Evolutionary conservation across 2,888 invertebrate genomes (phyloP).

Genomic region (Ormyrus pomaceus): DNA sequence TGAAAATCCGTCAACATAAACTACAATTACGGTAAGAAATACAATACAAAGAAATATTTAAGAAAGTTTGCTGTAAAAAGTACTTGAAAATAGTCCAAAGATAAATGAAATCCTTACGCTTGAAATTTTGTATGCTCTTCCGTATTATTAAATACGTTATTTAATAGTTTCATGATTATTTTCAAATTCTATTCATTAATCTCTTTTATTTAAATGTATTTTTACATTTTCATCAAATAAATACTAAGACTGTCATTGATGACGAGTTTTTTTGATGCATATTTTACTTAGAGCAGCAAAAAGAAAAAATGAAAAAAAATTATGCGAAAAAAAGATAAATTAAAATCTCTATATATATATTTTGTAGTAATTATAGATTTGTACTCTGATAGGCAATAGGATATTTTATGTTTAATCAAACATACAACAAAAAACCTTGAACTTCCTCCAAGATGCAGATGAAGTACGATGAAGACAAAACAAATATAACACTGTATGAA

Average conservation of each 20-base stretch:
- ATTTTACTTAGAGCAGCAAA: slow-evolving; percentile 45
- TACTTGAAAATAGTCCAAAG: slow-evolving; percentile 36
- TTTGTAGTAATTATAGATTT: slow-evolving; percentile 61
- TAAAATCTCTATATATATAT: slow-evolving; percentile 55
- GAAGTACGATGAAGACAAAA: slow-evolving; percentile 52
- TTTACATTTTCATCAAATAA: slow-evolving; percentile 31
- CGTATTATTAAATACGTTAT: slow-evolving; percentile 39
- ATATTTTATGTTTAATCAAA: slow-evolving; percentile 34
- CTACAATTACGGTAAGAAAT: slow-evolving; percentile 19
- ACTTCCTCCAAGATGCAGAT: slow-evolving; percentile 49
- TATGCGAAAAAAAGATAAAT: slow-evolving; percentile 51
- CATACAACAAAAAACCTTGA: slow-evolving; percentile 38
- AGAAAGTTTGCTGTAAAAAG: slow-evolving; percentile 17
- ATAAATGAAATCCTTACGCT: slow-evolving; percentile 20
- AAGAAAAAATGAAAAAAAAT: slow-evolving; percentile 35
- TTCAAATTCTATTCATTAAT: slow-evolving; percentile 24
- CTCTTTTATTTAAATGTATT: slow-evolving; percentile 36
- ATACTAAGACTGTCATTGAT: slow-evolving; percentile 54
- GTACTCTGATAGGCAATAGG: slow-evolving; percentile 57
- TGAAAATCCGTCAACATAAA: slow-evolving; percentile 30
- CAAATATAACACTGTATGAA: slow-evolving; percentile 31
- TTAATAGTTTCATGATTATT: slow-evolving; percentile 20
- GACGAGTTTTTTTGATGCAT: slow-evolving; percentile 55
- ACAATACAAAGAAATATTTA: slow-evolving; percentile 34
- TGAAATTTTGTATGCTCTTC: slow-evolving; percentile 46